phyloP scores from a whole-genome alignment of 2,113 vertebrate species.

The Patagioenas fasciata region DNA sequence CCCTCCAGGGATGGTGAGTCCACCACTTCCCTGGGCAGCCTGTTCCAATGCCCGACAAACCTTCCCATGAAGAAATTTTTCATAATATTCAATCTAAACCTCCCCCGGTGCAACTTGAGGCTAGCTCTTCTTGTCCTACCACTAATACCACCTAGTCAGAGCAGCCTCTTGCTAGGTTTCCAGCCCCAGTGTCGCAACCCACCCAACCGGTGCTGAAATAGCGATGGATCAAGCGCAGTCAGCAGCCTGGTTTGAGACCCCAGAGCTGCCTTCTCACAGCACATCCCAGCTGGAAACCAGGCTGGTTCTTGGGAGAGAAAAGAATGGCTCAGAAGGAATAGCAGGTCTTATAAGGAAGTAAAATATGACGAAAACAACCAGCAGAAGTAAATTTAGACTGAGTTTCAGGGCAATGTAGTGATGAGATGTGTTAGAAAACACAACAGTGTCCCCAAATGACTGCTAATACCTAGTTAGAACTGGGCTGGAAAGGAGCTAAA shows the following conservation, averaged over 20 bases:
- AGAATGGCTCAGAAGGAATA: background rate
- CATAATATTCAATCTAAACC: no score
- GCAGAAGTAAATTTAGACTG: background rate
- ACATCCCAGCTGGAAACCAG: background rate
- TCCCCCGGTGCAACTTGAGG: no score
- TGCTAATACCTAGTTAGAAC: background rate
- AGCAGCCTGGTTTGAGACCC: rapidly evolving
- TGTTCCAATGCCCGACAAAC: no score
- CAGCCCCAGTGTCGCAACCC: background rate
- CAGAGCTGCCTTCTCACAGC: background rate
- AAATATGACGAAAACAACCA: background rate
- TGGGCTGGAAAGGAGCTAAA: background rate
- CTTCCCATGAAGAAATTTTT: no score
- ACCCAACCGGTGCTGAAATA: background rate
- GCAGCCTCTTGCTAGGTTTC: background rate
- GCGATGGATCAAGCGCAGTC: rapidly evolving
- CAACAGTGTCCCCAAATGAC: background rate
- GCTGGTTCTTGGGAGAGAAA: background rate
- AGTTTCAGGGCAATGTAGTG: rapidly evolving
- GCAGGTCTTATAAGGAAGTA: background rate
- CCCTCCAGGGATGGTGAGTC: no score
- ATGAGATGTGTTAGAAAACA: background rate
- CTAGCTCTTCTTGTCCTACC: no score
- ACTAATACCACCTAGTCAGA: background rate
- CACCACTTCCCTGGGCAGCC: no score